Evolutionary conservation across 2,888 invertebrate species (phyloP), one percentile per base, ranked within the genome.

Genomic region (Apamea epomidion): DNA sequence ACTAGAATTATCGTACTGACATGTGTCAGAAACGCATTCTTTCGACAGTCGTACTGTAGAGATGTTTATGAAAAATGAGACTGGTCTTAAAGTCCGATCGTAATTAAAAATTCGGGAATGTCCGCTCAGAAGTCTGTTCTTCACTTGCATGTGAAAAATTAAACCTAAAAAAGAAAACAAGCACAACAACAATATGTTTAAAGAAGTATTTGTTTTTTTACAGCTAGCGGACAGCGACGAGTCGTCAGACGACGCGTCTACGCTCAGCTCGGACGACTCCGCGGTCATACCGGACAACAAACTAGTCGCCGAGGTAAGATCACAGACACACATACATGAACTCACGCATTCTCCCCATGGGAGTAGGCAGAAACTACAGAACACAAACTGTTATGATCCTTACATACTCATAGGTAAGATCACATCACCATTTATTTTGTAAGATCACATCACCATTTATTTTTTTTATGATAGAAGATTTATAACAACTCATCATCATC

Each of bases 301-400:
- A 65, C 91, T 96, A 0, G 91, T 96, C 0, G 92, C 91, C 0
- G 95, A 96, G 93, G 96, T 72, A 65, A 37, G 25, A 25, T 37
- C 21, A 37, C 64, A 58, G 25, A 60, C n/a, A 65, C 21, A 64
- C 18, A 32, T 6, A 1, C 0, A 58, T 25, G 18, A 18, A 32
- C 18, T 32, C 1, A 64, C 18, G 64, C 18, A 32, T 64, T 64
- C 32, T 29, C 32, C 16, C 32, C 18, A 32, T 32, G 32, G 1
- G 29, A 18, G 16, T 62, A 16, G 7, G 32, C 32, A 32, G 32
- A 64, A 8, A 32, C 64, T 32, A 64, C 29, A 64, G 62, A 16
- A 62, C 16, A 29, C 60, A n/a, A 14, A 0, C n/a, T 60, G 58
- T 1, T 60, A n/a, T n/a, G 14, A n/a, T 60, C 37, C 37, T 37